phyloP scores from a whole-genome alignment of 2,797 vertebrate genomes.

The Tauraco hartlaubi region DNA sequence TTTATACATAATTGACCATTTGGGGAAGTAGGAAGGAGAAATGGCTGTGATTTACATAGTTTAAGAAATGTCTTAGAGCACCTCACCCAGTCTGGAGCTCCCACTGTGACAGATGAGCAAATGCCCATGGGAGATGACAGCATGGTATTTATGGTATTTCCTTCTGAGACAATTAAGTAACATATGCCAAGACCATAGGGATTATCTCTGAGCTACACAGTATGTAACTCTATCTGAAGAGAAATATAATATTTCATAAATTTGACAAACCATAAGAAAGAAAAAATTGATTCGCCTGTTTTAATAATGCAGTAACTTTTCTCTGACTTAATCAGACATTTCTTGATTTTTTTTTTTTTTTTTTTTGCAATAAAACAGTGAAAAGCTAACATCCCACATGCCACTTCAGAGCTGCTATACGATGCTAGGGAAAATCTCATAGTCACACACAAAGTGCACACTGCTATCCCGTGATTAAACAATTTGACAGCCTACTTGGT shows the following conservation, averaged over 20 bases:
- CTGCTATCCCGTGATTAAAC: not conserved
- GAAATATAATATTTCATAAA: conserved; percentile 87
- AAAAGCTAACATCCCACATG: conserved; percentile 15
- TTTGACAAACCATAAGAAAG: conserved; percentile 84
- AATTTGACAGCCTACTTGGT: not conserved
- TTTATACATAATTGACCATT: conserved; percentile 85
- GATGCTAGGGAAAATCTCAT: not conserved
- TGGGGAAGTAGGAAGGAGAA: conserved; percentile 80
- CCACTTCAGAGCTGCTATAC: conserved; percentile 4
- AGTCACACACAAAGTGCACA: not conserved
- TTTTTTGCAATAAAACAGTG: conserved; percentile 36
- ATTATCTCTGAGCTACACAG: conserved; percentile 86
- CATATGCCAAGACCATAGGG: conserved; percentile 89
- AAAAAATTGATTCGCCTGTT: conserved; percentile 69
- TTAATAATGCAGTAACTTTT: conserved; percentile 76
- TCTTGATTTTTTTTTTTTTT: not conserved
- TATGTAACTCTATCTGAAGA: conserved; percentile 82
- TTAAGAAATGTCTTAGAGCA: conserved; percentile 86
- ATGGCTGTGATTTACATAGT: conserved; percentile 85
- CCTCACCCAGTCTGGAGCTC: conserved; percentile 86
- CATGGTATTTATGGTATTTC: conserved; percentile 88
- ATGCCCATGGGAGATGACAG: conserved; percentile 87
- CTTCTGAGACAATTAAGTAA: conserved; percentile 90
- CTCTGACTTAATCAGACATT: conserved; percentile 67
- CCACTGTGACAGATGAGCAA: conserved; percentile 87